Evolutionary conservation across 1,140 invertebrate species (phyloP).

Genomic region (Drosophila nebulosa): DNA sequence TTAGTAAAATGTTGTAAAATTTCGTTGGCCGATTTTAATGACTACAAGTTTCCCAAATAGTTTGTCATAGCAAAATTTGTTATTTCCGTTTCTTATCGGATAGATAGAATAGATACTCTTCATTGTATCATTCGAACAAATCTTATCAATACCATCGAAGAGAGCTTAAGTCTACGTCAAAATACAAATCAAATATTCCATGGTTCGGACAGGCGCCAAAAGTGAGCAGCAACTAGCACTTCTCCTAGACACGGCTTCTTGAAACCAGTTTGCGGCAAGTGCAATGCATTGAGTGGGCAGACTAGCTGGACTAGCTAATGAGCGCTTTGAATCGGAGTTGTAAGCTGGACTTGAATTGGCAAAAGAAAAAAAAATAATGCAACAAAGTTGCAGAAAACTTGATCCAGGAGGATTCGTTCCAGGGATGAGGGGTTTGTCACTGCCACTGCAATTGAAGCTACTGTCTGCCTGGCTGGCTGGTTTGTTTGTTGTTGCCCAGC

Average conservation of each 20-base stretch:
- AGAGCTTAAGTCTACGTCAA: not conserved
- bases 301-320: not conserved
- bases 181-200: not conserved
- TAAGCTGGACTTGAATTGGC: too few relatives aligned
- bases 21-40: too few relatives aligned
- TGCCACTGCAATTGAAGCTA: not conserved
- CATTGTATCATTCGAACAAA: not conserved
- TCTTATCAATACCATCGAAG: not conserved
- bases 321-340: not conserved
- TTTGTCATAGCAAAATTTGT: not conserved
- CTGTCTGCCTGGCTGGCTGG: not conserved
- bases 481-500: not conserved
- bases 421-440: not conserved
- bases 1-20: too few relatives aligned
- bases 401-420: not conserved
- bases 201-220: not conserved
- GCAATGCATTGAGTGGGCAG: not conserved
- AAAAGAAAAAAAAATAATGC: not conserved
- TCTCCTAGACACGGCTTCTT: not conserved
- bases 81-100: conserved; percentile 1
- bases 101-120: not conserved
- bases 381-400: not conserved
- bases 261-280: not conserved
- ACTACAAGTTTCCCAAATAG: not conserved
- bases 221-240: not conserved